Conservation (phyloP, 2,888 invertebrate species). For the Apotomis betuletana region DNA sequence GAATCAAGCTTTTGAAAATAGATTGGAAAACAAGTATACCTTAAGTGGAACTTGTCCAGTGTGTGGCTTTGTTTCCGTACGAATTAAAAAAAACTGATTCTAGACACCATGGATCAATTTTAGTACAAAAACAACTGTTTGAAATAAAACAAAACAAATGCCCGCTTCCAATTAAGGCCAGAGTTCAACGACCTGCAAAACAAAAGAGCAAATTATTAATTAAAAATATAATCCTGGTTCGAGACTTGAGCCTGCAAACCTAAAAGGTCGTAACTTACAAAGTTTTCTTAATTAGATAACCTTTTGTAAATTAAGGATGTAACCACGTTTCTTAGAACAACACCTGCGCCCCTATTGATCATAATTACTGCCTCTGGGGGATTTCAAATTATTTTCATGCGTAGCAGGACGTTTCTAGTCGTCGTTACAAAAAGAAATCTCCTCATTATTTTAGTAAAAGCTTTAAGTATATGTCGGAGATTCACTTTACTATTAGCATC, state of each 20-base stretch:
- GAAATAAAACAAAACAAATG: not conserved
- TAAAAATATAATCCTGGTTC: constrained; percentile 19
- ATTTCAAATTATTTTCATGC: constrained; percentile 2
- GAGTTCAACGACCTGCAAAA: not conserved
- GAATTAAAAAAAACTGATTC: too few species aligned
- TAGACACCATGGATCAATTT: too few species aligned
- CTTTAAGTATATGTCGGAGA: too few species aligned
- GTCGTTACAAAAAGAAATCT: too few species aligned
- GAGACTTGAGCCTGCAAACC: not conserved
- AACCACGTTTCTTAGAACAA: constrained; percentile 20
- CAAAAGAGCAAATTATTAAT: constrained; percentile 20
- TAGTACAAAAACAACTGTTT: not conserved
- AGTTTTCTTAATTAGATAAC: not conserved
- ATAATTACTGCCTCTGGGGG: constrained; percentile 15
- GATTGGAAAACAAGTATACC: too few species aligned
- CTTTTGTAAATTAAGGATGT: not conserved
- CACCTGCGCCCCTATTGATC: constrained; percentile 32
- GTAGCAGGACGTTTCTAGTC: too few species aligned
- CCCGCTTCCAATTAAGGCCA: not conserved
- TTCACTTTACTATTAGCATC: too few species aligned
- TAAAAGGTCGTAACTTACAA: not conserved
- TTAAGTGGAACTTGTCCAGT: too few species aligned
- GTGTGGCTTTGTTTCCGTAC: too few species aligned
- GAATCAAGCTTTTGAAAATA: too few species aligned
- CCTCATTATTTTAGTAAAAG: too few species aligned